Evolutionary conservation across 1,140 invertebrate species (phyloP).

Genomic region (Thaumatotibia leucotreta): DNA sequence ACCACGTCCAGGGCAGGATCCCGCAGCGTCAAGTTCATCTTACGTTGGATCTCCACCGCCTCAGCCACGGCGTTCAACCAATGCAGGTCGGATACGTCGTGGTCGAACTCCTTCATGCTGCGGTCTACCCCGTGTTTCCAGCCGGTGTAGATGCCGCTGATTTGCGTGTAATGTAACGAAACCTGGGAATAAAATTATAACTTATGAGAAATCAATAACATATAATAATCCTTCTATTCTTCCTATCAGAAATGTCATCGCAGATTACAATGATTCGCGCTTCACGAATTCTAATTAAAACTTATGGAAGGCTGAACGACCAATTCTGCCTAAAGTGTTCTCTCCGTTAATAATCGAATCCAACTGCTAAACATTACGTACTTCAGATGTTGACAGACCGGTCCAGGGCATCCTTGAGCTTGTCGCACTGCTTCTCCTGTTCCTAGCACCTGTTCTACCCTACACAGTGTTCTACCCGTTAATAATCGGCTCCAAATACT

Average conservation of each 20-base stretch:
- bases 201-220: no score
- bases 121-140: slow-evolving; percentile 82
- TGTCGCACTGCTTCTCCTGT: slow-evolving; percentile 81
- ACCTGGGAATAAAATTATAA: no score
- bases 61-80: slow-evolving; percentile 88
- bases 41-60: slow-evolving; percentile 80
- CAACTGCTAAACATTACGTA: slow-evolving; percentile 73
- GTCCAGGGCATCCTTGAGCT: slow-evolving; percentile 81
- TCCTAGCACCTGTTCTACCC: no score
- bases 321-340: no score
- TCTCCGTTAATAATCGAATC: no score
- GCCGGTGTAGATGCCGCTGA: slow-evolving; percentile 82
- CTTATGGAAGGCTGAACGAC: no score
- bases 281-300: no score
- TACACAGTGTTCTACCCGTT: no score
- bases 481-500: no score
- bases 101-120: slow-evolving; percentile 79
- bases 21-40: slow-evolving; percentile 59
- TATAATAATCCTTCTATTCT: no score
- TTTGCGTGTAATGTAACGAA: slow-evolving; percentile 82
- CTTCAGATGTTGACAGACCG: slow-evolving; percentile 82
- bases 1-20: slow-evolving; percentile 40
- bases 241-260: no score
- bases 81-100: slow-evolving; percentile 81
- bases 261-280: no score